phyloP scores from a whole-genome alignment of 2,113 vertebrate species.

The Prunella fulvescens region DNA sequence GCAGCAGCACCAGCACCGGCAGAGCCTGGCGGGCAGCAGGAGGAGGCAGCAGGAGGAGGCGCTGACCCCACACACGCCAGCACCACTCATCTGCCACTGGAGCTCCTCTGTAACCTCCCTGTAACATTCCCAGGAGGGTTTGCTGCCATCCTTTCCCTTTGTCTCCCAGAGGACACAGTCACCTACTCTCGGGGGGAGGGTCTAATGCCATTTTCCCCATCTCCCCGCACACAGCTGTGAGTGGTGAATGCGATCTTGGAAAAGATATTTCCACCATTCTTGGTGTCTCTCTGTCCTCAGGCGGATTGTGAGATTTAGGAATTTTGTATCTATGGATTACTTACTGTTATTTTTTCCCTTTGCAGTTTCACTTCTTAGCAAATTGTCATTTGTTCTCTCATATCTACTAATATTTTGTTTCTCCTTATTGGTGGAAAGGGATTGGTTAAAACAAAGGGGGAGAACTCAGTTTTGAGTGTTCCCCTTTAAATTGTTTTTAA shows the following conservation, averaged over 20 bases:
- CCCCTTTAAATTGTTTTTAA: neutral
- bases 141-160: neutral
- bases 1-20: neutral
- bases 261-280: neutral
- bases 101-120: neutral
- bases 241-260: rapidly evolving
- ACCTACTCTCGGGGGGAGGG: neutral
- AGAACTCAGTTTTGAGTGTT: neutral
- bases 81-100: neutral
- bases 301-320: neutral
- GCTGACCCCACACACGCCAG: rapidly evolving
- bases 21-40: rapidly evolving
- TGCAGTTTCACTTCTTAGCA: neutral
- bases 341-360: neutral
- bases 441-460: neutral
- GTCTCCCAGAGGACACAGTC: neutral
- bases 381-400: neutral
- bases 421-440: neutral
- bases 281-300: rapidly evolving
- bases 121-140: neutral
- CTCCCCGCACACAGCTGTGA: rapidly evolving
- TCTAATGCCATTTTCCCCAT: neutral
- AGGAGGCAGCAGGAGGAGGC: neutral
- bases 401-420: neutral
- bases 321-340: neutral